Evolutionary conservation across 2,797 vertebrate species (phyloP).

Genomic region (Toxotes lorentzi): DNA sequence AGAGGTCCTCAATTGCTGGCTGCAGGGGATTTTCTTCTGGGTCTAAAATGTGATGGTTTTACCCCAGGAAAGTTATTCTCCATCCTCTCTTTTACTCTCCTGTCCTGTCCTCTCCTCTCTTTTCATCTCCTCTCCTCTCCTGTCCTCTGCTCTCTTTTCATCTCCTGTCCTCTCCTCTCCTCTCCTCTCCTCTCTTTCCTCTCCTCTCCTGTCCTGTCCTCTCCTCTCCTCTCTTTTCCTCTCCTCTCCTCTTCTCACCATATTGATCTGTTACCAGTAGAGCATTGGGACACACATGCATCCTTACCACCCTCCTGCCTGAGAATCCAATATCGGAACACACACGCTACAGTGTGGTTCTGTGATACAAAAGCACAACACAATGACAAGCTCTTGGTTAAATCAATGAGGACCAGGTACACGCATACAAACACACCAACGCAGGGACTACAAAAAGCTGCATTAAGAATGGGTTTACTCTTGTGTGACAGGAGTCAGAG

Average conservation of each 20-base stretch:
- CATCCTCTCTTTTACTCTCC: not conserved
- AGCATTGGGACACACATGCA: conserved; percentile 43
- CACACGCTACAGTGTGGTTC: not conserved
- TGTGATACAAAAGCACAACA: conserved; percentile 30
- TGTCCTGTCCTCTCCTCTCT: not conserved
- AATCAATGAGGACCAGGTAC: conserved; percentile 48
- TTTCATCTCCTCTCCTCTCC: not conserved
- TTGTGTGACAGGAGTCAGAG: not conserved
- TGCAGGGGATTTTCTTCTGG: conserved; percentile 23
- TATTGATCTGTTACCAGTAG: conserved; percentile 64
- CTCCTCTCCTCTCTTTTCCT: not conserved
- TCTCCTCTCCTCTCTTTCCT: not conserved
- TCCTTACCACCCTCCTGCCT: conserved; percentile 34
- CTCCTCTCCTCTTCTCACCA: not conserved
- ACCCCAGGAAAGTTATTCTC: not conserved
- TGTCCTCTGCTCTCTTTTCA: no score
- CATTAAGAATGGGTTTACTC: not conserved
- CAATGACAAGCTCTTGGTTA: conserved; percentile 26
- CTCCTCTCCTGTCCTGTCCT: not conserved
- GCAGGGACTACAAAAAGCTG: not conserved
- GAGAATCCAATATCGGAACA: conserved; percentile 60
- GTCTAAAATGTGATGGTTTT: conserved; percentile 16
- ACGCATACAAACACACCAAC: not conserved
- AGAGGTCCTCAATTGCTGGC: conserved; percentile 15
- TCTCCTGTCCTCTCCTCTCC: not conserved